These are phyloP conservation scores for Drosophila arawakana DNA, from an alignment of 1,140 invertebrate genomes.

Conservation along the genomic window DNA sequence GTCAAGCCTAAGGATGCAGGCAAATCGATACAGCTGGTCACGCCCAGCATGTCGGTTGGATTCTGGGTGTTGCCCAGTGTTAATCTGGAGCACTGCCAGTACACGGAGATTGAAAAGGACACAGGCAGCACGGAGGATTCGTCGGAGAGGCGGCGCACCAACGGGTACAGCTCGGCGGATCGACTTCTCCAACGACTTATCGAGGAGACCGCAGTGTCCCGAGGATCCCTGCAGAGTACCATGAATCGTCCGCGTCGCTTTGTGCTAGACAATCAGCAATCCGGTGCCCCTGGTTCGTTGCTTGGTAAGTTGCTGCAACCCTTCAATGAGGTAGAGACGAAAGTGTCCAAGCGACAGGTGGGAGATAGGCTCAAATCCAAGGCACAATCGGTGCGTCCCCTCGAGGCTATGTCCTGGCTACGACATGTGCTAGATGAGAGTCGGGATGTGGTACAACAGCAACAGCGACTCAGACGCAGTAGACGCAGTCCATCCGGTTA, in stretches of 20 bases:
- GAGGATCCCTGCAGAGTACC: conserved; percentile 46
- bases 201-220: conserved; percentile 69
- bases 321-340: conserved; percentile 25
- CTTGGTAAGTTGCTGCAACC: conserved; percentile 49
- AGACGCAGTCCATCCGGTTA: conserved; percentile 53
- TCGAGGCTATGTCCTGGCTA: conserved; percentile 59
- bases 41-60: conserved; percentile 74
- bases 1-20: conserved; percentile 56
- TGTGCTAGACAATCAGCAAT: conserved; percentile 61
- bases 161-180: conserved; percentile 70
- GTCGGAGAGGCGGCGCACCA: conserved; percentile 22
- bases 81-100: conserved; percentile 78
- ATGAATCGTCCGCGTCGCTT: conserved; percentile 65
- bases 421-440: conserved; percentile 57
- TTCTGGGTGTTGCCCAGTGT: conserved; percentile 79
- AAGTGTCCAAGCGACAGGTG: not conserved
- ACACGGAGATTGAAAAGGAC: conserved; percentile 66
- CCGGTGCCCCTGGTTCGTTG: conserved; percentile 12
- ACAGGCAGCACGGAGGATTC: conserved; percentile 46
- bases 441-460: conserved; percentile 35
- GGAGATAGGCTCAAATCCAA: not conserved
- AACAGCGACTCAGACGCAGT: conserved; percentile 28
- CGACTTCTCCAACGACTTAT: conserved; percentile 73
- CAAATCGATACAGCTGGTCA: conserved; percentile 62
- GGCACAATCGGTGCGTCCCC: conserved; percentile 30